Evolutionary conservation across 2,797 vertebrate genomes (phyloP).

Genomic region (Melanotaenia trifasciata): DNA sequence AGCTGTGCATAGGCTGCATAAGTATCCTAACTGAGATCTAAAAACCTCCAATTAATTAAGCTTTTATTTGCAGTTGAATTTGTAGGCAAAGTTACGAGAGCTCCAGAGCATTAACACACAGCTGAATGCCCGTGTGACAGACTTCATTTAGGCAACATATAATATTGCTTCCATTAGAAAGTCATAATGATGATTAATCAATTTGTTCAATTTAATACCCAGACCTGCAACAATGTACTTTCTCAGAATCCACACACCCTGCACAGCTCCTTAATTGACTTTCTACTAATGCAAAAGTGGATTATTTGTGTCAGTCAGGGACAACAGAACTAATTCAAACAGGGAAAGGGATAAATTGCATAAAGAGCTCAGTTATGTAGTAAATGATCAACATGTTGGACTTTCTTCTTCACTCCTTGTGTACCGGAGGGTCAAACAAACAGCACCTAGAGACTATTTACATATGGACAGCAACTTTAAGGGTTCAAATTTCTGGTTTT

Average conservation of each 20-base stretch:
- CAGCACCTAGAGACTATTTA: slow-evolving; percentile 21
- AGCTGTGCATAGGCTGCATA: neutral
- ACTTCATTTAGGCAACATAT: neutral
- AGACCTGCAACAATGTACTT: neutral
- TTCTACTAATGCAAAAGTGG: slow-evolving; percentile 4
- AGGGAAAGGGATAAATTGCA: slow-evolving; percentile 29
- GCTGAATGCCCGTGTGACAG: neutral
- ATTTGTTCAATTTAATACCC: slow-evolving; percentile 4
- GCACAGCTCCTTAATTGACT: neutral
- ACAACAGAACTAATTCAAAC: slow-evolving; percentile 15
- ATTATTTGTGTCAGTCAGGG: slow-evolving; percentile 25
- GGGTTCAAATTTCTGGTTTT: slow-evolving; percentile 2
- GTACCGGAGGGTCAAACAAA: slow-evolving; percentile 18
- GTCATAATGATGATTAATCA: neutral
- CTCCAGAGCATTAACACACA: neutral
- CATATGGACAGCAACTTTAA: slow-evolving; percentile 7
- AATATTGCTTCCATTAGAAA: neutral
- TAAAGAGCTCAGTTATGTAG: slow-evolving; percentile 21
- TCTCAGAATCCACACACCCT: neutral
- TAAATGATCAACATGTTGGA: slow-evolving; percentile 20
- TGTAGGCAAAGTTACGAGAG: neutral
- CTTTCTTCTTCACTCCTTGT: neutral
- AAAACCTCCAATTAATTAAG: neutral
- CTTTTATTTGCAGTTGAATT: neutral
- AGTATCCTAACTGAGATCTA: neutral